Evolutionary conservation across 2,797 vertebrate species (phyloP), one percentile per base, ranked within the genome.

Genomic region (Luscinia megarhynchos): DNA sequence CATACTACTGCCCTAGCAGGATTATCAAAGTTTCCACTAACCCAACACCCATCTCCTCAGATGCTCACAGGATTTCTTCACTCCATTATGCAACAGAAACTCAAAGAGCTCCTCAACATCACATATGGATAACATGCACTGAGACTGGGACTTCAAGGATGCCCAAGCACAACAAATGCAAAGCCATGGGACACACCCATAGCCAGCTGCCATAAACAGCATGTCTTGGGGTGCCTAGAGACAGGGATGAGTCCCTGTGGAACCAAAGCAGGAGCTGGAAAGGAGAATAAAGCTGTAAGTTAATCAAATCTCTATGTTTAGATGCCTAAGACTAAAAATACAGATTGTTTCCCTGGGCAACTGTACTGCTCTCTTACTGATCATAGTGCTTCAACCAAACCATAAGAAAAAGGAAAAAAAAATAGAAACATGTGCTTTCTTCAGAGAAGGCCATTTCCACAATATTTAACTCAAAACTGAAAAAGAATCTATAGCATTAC

Each of bases 381-480:
- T 6, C 6, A 20, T 5, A 67, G 32, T 12, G 4, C 29, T 87
- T 87, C 64, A 94, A 80, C 87, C 48, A 87, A 91, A 91, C 63
- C 76, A 36, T 11, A 84, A 76, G 26, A n/a, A 16, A 87, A 90
- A 66, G 36, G 18, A 30, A 36, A 84, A 84, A 76, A 62, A 50
- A 89, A 75, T 10, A 81, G 62, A 86, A 91, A 63, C 12, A 64
- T 3, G 24, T 54, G 29, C 4, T 11, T 86, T 78, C 46, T 83
- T 27, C 27, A 8, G 46, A 61, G 51, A 94, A 92, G 54, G n/a
- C 18, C 12, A 78, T 30, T 94, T 93, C 40, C 83, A 81, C 59
- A 75, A 23, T 55, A 93, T 81, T 67, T 87, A 84, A 78, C 90
- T 96, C 51, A 86, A 45, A 80, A 81, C 36, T 55, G 58, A 32